Percentiles rank a stretch among this genome's conserved stretches.
Conservation (phyloP, 2,888 invertebrate genomes). For the Metallyticus violacea region DNA sequence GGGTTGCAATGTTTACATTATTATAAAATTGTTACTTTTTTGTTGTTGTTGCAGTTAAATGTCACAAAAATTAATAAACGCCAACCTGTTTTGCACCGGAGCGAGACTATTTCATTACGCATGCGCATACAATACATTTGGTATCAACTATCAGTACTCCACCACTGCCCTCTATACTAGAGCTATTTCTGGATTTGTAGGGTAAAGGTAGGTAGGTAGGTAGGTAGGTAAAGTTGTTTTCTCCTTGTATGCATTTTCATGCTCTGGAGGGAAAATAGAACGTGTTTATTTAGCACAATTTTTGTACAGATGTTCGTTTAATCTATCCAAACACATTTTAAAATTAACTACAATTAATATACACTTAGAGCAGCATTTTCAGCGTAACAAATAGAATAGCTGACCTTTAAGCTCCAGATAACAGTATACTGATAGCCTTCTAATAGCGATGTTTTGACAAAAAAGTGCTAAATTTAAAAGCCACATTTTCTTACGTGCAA, state of each 20-base stretch:
- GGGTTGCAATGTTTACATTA: background rate
- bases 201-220: background rate
- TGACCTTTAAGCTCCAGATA: background rate
- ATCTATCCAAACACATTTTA: background rate
- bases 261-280: background rate
- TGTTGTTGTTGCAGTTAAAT: background rate
- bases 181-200: background rate
- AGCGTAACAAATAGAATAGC: background rate
- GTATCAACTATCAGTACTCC: background rate
- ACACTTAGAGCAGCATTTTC: background rate
- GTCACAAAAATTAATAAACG: conserved; percentile 20
- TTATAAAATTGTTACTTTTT: background rate
- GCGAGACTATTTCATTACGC: conserved; percentile 18
- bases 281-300: background rate
- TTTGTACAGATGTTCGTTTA: no score
- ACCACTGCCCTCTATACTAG: background rate
- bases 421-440: background rate
- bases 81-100: conserved; percentile 29
- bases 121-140: conserved; percentile 14
- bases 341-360: background rate
- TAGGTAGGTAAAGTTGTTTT: background rate
- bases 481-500: no score
- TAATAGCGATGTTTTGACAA: no score
- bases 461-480: background rate
- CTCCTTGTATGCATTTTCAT: background rate